A percentile compares a stretch with the other conserved stretches of the same genome.
Conservation (phyloP, 2,113 vertebrate species). For the Progne subis region DNA sequence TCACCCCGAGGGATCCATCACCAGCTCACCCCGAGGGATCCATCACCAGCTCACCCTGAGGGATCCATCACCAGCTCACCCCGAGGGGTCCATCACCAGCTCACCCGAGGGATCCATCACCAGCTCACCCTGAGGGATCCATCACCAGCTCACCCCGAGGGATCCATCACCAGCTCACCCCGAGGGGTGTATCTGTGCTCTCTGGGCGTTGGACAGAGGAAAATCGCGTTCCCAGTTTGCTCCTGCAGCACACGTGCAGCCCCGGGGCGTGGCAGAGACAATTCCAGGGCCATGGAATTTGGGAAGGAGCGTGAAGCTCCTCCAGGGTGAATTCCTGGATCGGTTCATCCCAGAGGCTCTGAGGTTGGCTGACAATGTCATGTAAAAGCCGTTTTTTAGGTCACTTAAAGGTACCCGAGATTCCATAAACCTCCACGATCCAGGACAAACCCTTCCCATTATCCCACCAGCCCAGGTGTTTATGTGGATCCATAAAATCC, state of each 20-base stretch:
- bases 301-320: not conserved
- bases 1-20: not conserved
- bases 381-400: not conserved
- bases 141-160: no score
- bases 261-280: not conserved
- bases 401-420: not conserved
- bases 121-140: no score
- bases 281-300: not conserved
- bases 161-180: not conserved
- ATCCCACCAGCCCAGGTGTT: not conserved
- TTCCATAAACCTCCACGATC: not conserved
- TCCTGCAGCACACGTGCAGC: not conserved
- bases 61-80: not conserved
- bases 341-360: not conserved
- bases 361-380: not conserved
- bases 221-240: not conserved
- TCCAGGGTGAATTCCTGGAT: not conserved
- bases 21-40: not conserved
- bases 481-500: not conserved
- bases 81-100: no score
- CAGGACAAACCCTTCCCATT: not conserved
- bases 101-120: not conserved
- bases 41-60: no score
- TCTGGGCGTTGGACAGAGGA: accelerated
- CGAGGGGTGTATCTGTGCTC: not conserved